These are phyloP conservation scores for Diogma glabrata DNA, from an alignment of 2,888 invertebrate genomes.

Conservation along the genomic window DNA sequence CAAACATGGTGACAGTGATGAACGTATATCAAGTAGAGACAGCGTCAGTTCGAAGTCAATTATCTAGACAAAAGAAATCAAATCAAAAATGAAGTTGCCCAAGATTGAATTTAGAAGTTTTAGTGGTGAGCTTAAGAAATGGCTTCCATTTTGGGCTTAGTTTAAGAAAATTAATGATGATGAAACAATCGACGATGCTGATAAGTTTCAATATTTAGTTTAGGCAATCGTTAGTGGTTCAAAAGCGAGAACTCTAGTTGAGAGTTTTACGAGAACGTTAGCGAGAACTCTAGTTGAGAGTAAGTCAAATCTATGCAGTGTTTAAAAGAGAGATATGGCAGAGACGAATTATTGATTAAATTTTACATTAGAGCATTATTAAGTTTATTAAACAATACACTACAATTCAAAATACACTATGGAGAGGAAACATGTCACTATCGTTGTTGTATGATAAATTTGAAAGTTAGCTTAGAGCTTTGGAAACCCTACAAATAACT, in stretches of 20 bases:
- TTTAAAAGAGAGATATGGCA: conserved; percentile 16
- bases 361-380: conserved; percentile 22
- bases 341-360: conserved; percentile 22
- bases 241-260: conserved; percentile 19
- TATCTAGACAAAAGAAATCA: too few species aligned
- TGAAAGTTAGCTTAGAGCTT: conserved; percentile 2
- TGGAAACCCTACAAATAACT: neutral
- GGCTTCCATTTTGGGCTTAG: neutral
- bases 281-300: too few species aligned
- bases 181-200: neutral
- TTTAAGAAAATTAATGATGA: neutral
- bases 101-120: too few species aligned
- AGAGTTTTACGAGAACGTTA: conserved; percentile 20
- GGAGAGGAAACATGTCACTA: conserved; percentile 3
- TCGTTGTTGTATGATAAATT: conserved; percentile 1
- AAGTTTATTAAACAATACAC: conserved; percentile 20
- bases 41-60: too few species aligned
- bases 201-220: neutral
- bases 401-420: conserved; percentile 19
- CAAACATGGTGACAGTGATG: too few species aligned
- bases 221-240: neutral
- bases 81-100: too few species aligned
- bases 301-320: too few species aligned
- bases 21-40: too few species aligned
- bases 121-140: too few species aligned